These are phyloP conservation scores for Tautogolabrus adspersus DNA, from an alignment of 2,113 vertebrate genomes.

Conservation along the genomic window DNA sequence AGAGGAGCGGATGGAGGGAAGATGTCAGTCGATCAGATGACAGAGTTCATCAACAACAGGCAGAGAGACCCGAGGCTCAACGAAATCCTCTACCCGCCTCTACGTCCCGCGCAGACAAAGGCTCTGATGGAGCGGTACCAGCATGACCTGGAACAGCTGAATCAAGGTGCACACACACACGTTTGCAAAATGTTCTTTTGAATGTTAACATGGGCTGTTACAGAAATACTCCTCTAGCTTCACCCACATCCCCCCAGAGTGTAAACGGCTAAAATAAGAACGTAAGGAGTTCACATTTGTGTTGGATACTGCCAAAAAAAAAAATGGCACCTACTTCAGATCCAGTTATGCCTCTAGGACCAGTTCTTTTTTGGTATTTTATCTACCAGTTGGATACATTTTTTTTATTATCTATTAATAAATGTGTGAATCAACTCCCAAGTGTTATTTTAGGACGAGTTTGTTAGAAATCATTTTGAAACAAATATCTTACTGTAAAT, in stretches of 20 bases:
- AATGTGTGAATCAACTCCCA: background rate
- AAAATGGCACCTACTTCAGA: background rate
- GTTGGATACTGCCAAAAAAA: background rate
- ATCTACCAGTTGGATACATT: background rate
- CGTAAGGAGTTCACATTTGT: constrained; percentile 1
- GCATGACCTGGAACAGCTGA: constrained; percentile 85
- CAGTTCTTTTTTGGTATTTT: background rate
- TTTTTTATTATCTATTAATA: background rate
- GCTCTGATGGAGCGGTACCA: constrained; percentile 94
- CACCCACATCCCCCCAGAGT: background rate
- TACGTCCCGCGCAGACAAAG: constrained; percentile 93
- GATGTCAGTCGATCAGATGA: constrained; percentile 94
- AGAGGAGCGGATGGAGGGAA: constrained; percentile 90
- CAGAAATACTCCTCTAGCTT: constrained; percentile 4
- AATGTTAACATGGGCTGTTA: background rate
- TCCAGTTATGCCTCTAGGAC: background rate
- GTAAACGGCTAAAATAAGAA: constrained; percentile 17
- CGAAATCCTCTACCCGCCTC: constrained; percentile 96
- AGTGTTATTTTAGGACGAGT: background rate
- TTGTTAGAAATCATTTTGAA: background rate
- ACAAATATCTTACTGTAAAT: background rate
- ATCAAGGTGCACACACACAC: constrained; percentile 85
- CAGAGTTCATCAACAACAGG: constrained; percentile 95
- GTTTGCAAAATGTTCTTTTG: background rate
- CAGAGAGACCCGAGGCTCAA: constrained; percentile 96